Evolutionary conservation across 2,113 vertebrate genomes (phyloP), one percentile per base, ranked within the genome.

Genomic region (Aegotheles bennettii): DNA sequence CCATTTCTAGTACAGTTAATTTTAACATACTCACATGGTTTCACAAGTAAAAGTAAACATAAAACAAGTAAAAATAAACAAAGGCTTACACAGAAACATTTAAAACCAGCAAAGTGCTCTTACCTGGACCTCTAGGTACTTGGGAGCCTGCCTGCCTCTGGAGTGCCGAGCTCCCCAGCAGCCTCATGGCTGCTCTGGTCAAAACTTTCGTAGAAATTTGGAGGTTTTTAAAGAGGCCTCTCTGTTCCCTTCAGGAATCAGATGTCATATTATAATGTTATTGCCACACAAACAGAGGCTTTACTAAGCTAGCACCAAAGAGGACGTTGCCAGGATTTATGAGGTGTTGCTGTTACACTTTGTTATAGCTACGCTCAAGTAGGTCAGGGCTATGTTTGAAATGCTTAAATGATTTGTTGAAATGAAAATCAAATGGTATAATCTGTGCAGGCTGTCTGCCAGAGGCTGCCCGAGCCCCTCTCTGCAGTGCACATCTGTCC

Each of bases 391-490:
- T 42, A 8, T 3, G 16, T 68, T 38, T 71, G 43, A 57, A 74
- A 47, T 4, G 13, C 7, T 56, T 60, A 25, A 73, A 40, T 33
- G 45, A 69, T 24, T 80, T 40, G 45, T 26, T 42, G 3, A 24
- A 67, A 79, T 23, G 15, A 67, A 23, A 88, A 33, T 5, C 60
- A 79, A 45, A 59, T 8, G 11, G 35, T 35, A 16, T 10, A 5
- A 33, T 2, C 3, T 1, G 36, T 0, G 21, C 50, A 48, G 59
- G 59, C 43, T 64, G 4, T 8, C 21, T 61, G 90, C 29, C 0
- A 1, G 53, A 35, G 36, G 64, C 40, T 70, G 25, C 23, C 9
- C 0, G 3, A 28, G 25, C 24, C 8, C 47, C 36, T 43, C 0
- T 28, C 1, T 0, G 21, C 38, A 54, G 10, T 4, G 3, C 40